A percentile compares a stretch with the other conserved stretches of the same genome.
Evolutionary conservation across 2,888 invertebrate genomes (phyloP).

Genomic region (Polyploca ridens): DNA sequence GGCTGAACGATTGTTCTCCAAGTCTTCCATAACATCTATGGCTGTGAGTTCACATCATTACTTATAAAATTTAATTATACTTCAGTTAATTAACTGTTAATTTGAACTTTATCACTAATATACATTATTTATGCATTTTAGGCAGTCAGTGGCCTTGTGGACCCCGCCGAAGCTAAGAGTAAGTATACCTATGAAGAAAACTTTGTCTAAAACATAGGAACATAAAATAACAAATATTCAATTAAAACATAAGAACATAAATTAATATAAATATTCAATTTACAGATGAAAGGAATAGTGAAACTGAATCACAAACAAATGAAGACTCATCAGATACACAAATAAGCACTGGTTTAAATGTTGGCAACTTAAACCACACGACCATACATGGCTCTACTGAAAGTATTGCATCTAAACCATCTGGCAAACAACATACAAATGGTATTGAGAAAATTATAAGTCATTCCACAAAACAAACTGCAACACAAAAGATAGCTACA

Average conservation of each 20-base stretch:
- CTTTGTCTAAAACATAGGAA: not conserved
- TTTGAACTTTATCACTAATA: not conserved
- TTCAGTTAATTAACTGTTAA: not conserved
- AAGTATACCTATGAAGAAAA: conserved; percentile 72
- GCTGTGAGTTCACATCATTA: conserved; percentile 86
- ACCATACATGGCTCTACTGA: conserved; percentile 81
- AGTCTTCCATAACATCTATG: conserved; percentile 99
- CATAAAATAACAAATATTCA: not conserved
- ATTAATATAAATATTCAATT: not conserved
- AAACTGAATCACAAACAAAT: conserved; percentile 94
- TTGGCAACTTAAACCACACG: conserved; percentile 75
- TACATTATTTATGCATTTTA: conserved; percentile 61
- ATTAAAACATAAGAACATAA: too few relatives aligned
- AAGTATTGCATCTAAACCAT: conserved; percentile 77
- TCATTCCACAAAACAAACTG: conserved; percentile 68
- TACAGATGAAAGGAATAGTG: conserved; percentile 92
- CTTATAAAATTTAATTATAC: not conserved
- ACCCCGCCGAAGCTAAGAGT: conserved; percentile 92
- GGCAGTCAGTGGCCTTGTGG: conserved; percentile 93
- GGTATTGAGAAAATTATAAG: conserved; percentile 72
- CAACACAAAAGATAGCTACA: conserved; percentile 71
- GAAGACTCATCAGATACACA: conserved; percentile 90
- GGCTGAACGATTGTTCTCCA: conserved; percentile 97
- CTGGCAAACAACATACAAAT: conserved; percentile 81
- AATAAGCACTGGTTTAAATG: conserved; percentile 78